Percentiles rank a stretch among this genome's conserved stretches.
Evolutionary conservation across 1,140 invertebrate species (phyloP).

Genomic region (Archivesica marissinica): DNA sequence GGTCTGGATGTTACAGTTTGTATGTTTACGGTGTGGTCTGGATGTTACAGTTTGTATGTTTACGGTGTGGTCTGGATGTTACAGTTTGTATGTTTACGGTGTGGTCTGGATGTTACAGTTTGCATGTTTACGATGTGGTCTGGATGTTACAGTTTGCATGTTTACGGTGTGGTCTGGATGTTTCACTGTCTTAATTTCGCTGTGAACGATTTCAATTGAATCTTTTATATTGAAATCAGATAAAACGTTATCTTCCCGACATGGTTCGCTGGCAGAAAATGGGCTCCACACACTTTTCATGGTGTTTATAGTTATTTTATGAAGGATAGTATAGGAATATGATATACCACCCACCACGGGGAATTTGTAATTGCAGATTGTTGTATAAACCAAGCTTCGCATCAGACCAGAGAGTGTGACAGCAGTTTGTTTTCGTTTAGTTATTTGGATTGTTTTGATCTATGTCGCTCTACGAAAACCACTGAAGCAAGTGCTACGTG

Average conservation of each 20-base stretch:
- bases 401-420: too few relatives aligned
- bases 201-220: slow-evolving; percentile 51
- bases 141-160: not conserved
- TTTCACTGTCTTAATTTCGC: slow-evolving; percentile 49
- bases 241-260: slow-evolving; percentile 27
- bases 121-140: slow-evolving; percentile 48
- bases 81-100: slow-evolving; percentile 24
- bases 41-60: not conserved
- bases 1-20: slow-evolving; percentile 8
- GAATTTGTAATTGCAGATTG: slow-evolving; percentile 27
- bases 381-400: too few relatives aligned
- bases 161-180: slow-evolving; percentile 37
- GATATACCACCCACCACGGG: slow-evolving; percentile 44
- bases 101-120: slow-evolving; percentile 26
- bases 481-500: too few relatives aligned
- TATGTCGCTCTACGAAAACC: too few relatives aligned
- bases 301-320: slow-evolving; percentile 49
- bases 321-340: slow-evolving; percentile 2
- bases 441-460: too few relatives aligned
- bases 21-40: slow-evolving; percentile 47
- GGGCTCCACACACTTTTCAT: slow-evolving; percentile 19
- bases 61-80: slow-evolving; percentile 38
- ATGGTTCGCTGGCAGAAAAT: slow-evolving; percentile 28
- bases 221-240: slow-evolving; percentile 42
- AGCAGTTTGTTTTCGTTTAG: too few relatives aligned